Base-by-base conservation (phyloP, 2,888 invertebrate species). In the Chironomus riparius region DNA sequence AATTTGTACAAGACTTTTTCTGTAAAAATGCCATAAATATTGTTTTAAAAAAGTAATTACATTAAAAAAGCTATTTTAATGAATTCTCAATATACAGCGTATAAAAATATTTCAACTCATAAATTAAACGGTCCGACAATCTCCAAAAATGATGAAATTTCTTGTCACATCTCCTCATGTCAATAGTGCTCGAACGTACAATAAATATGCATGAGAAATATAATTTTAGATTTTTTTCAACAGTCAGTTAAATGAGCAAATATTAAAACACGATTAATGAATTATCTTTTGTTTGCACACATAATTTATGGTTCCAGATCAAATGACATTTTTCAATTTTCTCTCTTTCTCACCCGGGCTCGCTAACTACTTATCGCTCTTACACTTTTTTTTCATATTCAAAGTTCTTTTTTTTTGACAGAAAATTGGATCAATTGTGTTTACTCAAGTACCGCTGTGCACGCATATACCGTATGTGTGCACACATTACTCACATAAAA, bases 181-280 rank as follows among this genome's bases (percentile, higher is more conserved):
- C n/a, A 18, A 56, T 38, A 38, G 10, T 38, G 38, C 38, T 38
- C 15, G n/a, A 15, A 56, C 56, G 18, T 56, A 56, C n/a, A 56
- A 18, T 56, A 18, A 50, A n/a, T 56, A 18, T 56, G 15, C 7
- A 15, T 18, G 56, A 56, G 38, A 38, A 38, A 38, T 38, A 56
- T 18, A 28, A 28, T 24, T 24, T 24, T 24, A 24, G 22, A 3
- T 24, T 24, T 24, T 18, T 56, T 56, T 56, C 7, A 38, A 38
- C 38, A 56, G 56, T 71, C 62, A 73, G 38, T 73, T 56, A 38
- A 24, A n/a, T 56, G 47, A 47, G 68, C 68, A 65, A 74, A 74
- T 68, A 47, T 56, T 56, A 15, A 56, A 18, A 74, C 74, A 74
- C 74, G 74, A 68, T 68, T 74, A 74, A 74, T 74, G 74, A 74